These are phyloP conservation scores for Fregetta grallaria DNA, from an alignment of 2,113 vertebrate genomes.

Conservation along the genomic window DNA sequence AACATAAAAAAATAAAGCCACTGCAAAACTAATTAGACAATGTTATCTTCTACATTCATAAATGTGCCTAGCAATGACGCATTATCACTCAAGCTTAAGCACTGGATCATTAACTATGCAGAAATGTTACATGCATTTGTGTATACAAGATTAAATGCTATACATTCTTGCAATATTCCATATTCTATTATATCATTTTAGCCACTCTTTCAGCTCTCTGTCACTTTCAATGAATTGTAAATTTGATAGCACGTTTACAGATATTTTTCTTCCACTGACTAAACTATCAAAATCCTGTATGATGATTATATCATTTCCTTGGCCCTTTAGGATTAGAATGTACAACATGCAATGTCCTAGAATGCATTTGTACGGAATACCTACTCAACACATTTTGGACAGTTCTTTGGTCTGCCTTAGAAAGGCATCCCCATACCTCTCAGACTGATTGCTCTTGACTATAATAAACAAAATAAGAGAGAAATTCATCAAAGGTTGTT, in stretches of 20 bases:
- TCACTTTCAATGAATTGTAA: slow-evolving; percentile 54
- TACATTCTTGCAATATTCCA: not conserved
- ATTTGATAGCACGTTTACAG: slow-evolving; percentile 50
- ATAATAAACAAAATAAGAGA: not conserved
- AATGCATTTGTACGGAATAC: not conserved
- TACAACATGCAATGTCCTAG: not conserved
- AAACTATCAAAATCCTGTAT: slow-evolving; percentile 8
- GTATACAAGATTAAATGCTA: slow-evolving; percentile 16
- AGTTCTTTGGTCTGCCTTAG: not conserved
- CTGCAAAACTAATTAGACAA: not conserved
- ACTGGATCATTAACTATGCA: slow-evolving; percentile 17
- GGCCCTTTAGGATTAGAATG: not conserved
- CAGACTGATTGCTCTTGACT: not conserved
- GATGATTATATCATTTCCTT: not conserved
- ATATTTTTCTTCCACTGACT: slow-evolving; percentile 33
- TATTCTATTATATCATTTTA: not conserved
- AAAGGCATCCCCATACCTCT: not conserved
- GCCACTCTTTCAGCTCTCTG: not conserved
- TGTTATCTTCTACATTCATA: not conserved
- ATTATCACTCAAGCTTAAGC: not conserved
- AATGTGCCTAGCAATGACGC: not conserved
- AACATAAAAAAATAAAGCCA: not conserved
- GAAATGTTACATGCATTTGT: slow-evolving; percentile 14
- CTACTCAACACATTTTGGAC: not conserved
- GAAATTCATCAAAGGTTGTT: not conserved